Evolutionary conservation across 1,140 invertebrate species (phyloP).

Genomic region (Papilio machaon): DNA sequence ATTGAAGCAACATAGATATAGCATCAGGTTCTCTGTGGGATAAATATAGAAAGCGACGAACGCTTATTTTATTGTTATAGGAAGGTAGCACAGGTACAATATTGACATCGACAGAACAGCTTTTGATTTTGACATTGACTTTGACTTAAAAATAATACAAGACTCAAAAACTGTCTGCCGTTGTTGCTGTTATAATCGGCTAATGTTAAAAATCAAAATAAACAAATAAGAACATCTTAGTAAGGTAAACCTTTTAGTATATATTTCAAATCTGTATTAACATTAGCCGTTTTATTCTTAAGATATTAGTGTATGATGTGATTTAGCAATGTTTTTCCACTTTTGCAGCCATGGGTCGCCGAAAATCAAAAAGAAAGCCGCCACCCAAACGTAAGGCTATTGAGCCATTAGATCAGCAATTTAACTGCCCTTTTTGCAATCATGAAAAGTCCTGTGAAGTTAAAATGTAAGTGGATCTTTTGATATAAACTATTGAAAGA

Average conservation of each 20-base stretch:
- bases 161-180: background rate
- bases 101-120: background rate
- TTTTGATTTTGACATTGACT: background rate
- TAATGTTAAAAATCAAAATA: background rate
- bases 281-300: background rate
- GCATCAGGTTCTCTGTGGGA: background rate
- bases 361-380: constrained; percentile 98
- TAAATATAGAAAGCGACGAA: too few species aligned
- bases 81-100: background rate
- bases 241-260: background rate
- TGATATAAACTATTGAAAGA: background rate
- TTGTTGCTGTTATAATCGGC: background rate
- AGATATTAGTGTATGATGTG: background rate
- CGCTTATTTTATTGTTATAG: background rate
- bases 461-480: constrained; percentile 93
- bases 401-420: constrained; percentile 96
- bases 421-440: constrained; percentile 99
- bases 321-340: background rate
- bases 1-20: background rate
- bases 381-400: constrained; percentile 97
- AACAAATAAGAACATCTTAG: background rate
- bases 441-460: constrained; percentile 99
- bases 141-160: constrained; percentile 2
- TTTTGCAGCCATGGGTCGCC: constrained; percentile 89
- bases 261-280: background rate